These are phyloP conservation scores for Callinectes sapidus DNA, from an alignment of 2,888 invertebrate genomes.

Conservation along the genomic window DNA sequence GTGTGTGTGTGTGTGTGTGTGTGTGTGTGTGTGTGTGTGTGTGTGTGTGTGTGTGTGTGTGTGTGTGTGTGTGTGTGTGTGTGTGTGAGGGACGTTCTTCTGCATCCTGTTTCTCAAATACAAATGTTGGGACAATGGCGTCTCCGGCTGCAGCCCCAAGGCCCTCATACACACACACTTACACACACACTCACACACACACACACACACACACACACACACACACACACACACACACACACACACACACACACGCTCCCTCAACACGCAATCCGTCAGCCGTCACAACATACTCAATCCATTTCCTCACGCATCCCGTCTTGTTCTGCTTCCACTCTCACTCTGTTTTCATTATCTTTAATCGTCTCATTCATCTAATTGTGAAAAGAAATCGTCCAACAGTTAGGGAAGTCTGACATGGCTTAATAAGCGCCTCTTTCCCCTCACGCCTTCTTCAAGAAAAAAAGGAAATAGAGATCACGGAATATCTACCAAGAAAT, in stretches of 20 bases:
- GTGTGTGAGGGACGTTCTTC: conserved; percentile 25
- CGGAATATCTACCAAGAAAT: not conserved
- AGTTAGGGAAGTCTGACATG: not conserved
- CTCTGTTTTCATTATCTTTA: not conserved
- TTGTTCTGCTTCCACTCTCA: not conserved
- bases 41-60: conserved; percentile 15
- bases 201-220: conserved; percentile 14
- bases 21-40: conserved; percentile 18
- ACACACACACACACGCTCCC: not conserved
- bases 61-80: conserved; percentile 18
- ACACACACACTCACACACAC: conserved; percentile 34
- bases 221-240: conserved; percentile 1
- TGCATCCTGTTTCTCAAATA: conserved; percentile 25
- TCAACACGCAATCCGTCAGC: not conserved
- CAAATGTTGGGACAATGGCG: conserved; percentile 17
- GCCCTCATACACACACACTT: conserved; percentile 23
- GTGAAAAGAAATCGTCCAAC: not conserved
- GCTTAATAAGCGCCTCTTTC: not conserved
- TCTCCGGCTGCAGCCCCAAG: conserved; percentile 23
- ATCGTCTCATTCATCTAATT: not conserved
- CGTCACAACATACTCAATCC: not conserved
- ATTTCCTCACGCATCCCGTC: not conserved
- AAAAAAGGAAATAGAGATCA: not conserved
- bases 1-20: conserved; percentile 15
- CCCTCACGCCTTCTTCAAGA: not conserved